Base-by-base conservation (phyloP, 2,113 vertebrate species). In the Halichoerus grypus region DNA sequence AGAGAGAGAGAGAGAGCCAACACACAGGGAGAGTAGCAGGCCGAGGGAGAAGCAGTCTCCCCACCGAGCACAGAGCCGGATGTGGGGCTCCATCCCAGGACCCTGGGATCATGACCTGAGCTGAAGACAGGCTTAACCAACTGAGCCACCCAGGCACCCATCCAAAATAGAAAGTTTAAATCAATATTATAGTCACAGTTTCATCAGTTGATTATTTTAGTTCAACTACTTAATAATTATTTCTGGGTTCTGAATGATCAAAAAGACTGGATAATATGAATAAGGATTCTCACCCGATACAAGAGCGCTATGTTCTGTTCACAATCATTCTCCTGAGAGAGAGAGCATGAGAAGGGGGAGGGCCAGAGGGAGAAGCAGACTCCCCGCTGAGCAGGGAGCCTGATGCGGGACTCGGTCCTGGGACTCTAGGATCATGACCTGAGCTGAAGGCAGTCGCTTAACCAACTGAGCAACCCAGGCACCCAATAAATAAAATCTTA, bases 181-280 rank as follows among this genome's bases (percentile, higher is more conserved):
- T 83, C 7, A 57, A 82, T 76, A 86, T 51, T 61, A 91, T 46
- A 65, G 19, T 79, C 19, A 53, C 31, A 53, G 12, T 46, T 39
- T 72, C 28, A 81, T 71, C 21, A 89, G 15, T 22, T 90, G 7
- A 96, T 63, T 81, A 77, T 57, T 94, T 93, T 94, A 72, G 55
- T 46, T 72, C 42, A 92, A 72, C 4, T 69, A 92, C 46, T 67
- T 92, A 87, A 51, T 63, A 61, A 36, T 76, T 61, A 39, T 93
- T 83, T 92, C 55, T 65, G 16, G 7, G 24, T 72, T 88, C 51
- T 87, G 24, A 84, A 59, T 55, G 28, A 42, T 46, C 49, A n/a
- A 67, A 96, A 85, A 76, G 33, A n/a, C 55, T 39, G 0, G 5
- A 55, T 79, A 57, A 76, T 67, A 36, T 61, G 22, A 92, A 46